These are phyloP conservation scores for Archaeoteleia sp. DNA, from an alignment of 2,888 invertebrate genomes.

Conservation along the genomic window DNA sequence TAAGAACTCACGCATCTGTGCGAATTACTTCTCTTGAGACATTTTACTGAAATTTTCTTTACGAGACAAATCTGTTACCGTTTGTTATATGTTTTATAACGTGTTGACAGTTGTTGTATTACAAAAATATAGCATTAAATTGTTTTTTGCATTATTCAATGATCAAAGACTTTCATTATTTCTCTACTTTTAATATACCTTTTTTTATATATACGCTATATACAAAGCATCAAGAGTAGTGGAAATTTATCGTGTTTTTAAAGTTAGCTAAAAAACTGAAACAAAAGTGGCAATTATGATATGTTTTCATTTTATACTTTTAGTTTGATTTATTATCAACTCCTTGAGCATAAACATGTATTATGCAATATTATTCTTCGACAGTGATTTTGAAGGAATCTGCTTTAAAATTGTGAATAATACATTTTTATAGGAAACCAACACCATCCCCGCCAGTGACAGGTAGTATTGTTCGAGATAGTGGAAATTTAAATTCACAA, in stretches of 20 bases:
- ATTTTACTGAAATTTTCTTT: too few relatives aligned
- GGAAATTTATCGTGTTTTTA: too few relatives aligned
- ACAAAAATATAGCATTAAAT: not conserved
- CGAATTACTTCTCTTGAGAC: not conserved
- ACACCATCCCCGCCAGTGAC: conserved; percentile 76
- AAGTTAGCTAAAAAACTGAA: too few relatives aligned
- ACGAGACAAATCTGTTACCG: not conserved
- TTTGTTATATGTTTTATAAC: not conserved
- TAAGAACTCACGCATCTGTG: not conserved
- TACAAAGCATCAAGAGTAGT: too few relatives aligned
- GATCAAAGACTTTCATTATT: not conserved
- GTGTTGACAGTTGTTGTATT: not conserved
- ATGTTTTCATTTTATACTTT: too few relatives aligned
- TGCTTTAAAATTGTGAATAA: too few relatives aligned
- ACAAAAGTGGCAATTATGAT: too few relatives aligned
- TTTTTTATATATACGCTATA: not conserved
- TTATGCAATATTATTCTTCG: too few relatives aligned
- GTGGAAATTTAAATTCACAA: conserved; percentile 70
- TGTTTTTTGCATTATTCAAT: not conserved
- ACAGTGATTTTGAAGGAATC: not conserved
- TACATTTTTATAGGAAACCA: conserved; percentile 72
- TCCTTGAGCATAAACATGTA: too few relatives aligned
- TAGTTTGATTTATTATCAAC: too few relatives aligned
- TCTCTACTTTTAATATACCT: not conserved
- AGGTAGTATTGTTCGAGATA: conserved; percentile 69